Evolutionary conservation across 2,113 vertebrate species (phyloP).

Genomic region (Oncorhynchus masou): DNA sequence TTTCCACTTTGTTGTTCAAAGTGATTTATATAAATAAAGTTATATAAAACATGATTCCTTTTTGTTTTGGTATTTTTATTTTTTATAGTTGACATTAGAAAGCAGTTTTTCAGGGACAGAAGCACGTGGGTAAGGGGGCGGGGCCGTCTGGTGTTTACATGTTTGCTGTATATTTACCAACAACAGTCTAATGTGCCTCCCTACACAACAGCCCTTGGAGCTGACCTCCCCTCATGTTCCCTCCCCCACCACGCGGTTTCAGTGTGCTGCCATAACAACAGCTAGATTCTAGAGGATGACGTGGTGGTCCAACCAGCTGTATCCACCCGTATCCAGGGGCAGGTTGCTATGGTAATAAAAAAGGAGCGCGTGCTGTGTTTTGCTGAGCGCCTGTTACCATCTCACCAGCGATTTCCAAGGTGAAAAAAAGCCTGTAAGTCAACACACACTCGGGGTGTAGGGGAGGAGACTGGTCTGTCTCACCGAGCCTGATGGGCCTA

Average conservation of each 20-base stretch:
- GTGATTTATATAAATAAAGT: no score
- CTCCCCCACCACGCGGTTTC: constrained; percentile 54
- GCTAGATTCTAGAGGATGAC: constrained; percentile 45
- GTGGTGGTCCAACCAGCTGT: constrained; percentile 76
- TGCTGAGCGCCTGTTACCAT: constrained; percentile 64
- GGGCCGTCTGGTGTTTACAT: background rate
- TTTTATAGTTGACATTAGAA: no score
- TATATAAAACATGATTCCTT: no score
- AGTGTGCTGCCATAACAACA: constrained; percentile 65
- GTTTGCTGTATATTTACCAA: constrained; percentile 53
- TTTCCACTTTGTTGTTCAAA: no score
- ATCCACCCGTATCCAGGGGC: constrained; percentile 60
- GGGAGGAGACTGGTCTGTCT: constrained; percentile 34
- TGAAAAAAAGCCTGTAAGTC: constrained; percentile 27
- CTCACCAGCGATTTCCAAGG: constrained; percentile 58
- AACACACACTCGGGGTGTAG: background rate
- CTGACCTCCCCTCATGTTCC: background rate
- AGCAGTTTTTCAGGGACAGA: no score
- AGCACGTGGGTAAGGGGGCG: no score
- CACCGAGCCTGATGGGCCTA: constrained; percentile 27
- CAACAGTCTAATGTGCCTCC: constrained; percentile 50
- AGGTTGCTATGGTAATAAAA: constrained; percentile 77
- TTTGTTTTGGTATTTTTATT: no score
- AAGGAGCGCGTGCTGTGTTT: constrained; percentile 63
- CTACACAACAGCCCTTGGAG: no score